Base-by-base conservation (phyloP, 2,888 invertebrate species). In the Silvanus unidentatus region DNA sequence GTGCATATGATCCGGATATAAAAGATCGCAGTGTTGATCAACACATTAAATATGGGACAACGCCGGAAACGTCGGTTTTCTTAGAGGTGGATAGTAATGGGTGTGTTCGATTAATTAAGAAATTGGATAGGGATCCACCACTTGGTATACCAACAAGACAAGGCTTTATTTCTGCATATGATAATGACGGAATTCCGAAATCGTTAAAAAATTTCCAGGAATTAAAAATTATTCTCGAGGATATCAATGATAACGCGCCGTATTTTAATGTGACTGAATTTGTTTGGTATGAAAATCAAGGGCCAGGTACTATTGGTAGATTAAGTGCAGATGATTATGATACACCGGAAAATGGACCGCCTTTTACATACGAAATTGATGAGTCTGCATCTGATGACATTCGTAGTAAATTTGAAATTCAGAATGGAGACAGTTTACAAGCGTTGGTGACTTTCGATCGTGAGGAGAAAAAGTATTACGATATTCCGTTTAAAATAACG, bases 241-340 rank as follows among this genome's bases (percentile, higher is more conserved):
- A 97, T 64, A 88, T 94, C 61, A 98, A 98, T 68, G 97, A 98
- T 68, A 96, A 97, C 68, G 88, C 90, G 0, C 97, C 97, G 0
- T 86, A 84, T 65, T 76, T 92, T 48, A 86, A 85, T 34, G 88
- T 87, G 64, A 77, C 80, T 2, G 83, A 87, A 68, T 86, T 91
- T 0, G 82, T 90, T 16, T 92, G 90, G 90, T 77, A 79, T 57
- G 92, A 93, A 73, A 88, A 88, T 63, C 80, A 83, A 53, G 73
- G 74, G 1, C 81, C 84, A 0, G 87, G 84, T 0, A 77, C 77
- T 47, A 81, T 84, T 47, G 78, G 72, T 1, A 64, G 76, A 39
- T 70, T 92, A 35, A 80, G 78, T 8, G 90, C 91, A 0, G 83
- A 82, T 35, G 92, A 92, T 69, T 83, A 85, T 65, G 92, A 92